Evolutionary conservation across 2,113 vertebrate species (phyloP).

Genomic region (Notothenia rossii): DNA sequence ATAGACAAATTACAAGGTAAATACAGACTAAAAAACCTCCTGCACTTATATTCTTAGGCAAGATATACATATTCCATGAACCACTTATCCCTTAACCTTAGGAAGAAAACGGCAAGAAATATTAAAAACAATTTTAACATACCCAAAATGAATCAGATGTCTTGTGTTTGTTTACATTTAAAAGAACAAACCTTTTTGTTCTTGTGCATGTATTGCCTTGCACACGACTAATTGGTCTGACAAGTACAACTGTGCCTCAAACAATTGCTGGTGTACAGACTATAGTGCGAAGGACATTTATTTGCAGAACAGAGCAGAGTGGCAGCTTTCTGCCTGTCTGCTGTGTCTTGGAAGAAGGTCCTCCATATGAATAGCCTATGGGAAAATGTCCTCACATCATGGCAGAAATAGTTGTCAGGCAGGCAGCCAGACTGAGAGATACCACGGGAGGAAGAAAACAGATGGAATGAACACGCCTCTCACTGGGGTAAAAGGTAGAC

Average conservation of each 20-base stretch:
- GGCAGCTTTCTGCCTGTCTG: not conserved
- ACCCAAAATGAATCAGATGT: too few species aligned
- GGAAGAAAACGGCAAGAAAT: too few species aligned
- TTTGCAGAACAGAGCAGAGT: conserved; percentile 1
- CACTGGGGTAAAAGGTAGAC: conserved; percentile 20
- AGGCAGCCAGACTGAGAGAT: conserved; percentile 31
- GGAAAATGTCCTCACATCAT: conserved; percentile 32
- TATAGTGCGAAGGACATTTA: not conserved
- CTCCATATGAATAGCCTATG: conserved; percentile 8
- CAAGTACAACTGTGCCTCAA: not conserved
- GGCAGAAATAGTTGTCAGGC: conserved; percentile 41
- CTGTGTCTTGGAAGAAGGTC: conserved; percentile 1
- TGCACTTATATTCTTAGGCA: too few species aligned
- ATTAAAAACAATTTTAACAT: too few species aligned
- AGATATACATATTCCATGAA: too few species aligned
- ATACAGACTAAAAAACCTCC: too few species aligned
- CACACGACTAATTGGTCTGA: not conserved
- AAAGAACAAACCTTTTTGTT: not conserved
- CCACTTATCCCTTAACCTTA: too few species aligned
- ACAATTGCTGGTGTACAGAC: not conserved
- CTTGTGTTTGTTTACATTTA: too few species aligned
- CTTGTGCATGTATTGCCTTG: not conserved
- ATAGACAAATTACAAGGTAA: too few species aligned
- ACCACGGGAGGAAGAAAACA: conserved; percentile 52
- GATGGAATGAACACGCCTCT: conserved; percentile 48